Evolutionary conservation across 1,140 invertebrate species (phyloP), one percentile per base, ranked within the genome.

Genomic region (Scaptomyza pallida): DNA sequence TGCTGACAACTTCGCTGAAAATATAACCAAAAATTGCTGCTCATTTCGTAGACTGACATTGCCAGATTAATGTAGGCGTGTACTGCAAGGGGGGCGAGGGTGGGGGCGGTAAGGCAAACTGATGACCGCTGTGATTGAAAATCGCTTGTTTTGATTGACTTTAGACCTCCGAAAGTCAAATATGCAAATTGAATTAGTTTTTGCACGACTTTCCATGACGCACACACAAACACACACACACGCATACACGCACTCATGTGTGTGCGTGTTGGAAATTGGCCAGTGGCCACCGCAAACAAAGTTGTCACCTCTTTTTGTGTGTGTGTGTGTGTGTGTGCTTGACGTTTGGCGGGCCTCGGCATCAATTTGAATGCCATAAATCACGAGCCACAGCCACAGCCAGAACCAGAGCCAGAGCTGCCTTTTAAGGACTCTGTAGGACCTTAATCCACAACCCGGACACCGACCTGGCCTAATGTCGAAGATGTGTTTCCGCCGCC

Each of bases 401-500:
- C 16, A 13, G 6, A 3, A 9, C 15, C 13, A 13, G 15, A 26
- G 10, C 30, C 48, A 15, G 8, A 21, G 13, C 19, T 17, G 8
- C 17, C 40, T 35, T 23, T 43, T 10, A 2, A 26, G 17, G 37
- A 9, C n/a, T 30, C 56, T n/a, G 37, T 10, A 23, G 50, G 30
- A 30, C 26, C 6, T 30, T 8, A 9, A 30, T 9, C 57, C 17
- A 30, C 17, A 19, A n/a, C 65, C 67, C 60, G 67, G 44, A 71
- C 60, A 40, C 33, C 65, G 26, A 57, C 43, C 51, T 71, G 50
- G 21, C 15, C 69, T 72, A 67, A 67, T 75, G 72, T 72, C 69
- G 69, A 75, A 72, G 72, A 74, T 70, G 69, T 69, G 68, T 72
- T 75, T 75, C 72, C 72, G 72, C 68, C 54, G 54, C 61, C 68